Evolutionary conservation across 1,140 invertebrate species (phyloP).

Genomic region (Panagrolaimus sp.): DNA sequence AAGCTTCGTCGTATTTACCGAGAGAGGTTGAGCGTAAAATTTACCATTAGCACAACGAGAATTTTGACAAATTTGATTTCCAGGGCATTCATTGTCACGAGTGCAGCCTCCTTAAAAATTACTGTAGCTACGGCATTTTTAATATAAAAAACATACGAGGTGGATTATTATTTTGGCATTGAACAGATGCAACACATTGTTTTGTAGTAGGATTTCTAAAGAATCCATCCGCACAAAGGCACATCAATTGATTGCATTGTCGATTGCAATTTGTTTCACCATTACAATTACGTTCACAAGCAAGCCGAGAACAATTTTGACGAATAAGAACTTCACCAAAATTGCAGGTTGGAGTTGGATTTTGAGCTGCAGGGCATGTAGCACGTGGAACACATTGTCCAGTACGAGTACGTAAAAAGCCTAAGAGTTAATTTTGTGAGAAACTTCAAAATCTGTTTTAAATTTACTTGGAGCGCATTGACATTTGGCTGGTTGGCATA

Average conservation of each 20-base stretch:
- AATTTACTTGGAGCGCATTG: constrained; percentile 1
- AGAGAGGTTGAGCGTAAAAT: too few relatives aligned
- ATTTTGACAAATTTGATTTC: background rate
- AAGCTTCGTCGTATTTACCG: too few relatives aligned
- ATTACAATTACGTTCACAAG: constrained; percentile 1
- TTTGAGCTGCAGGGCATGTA: too few relatives aligned
- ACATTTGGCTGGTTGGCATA: background rate
- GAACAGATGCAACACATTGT: background rate
- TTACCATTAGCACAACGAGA: too few relatives aligned
- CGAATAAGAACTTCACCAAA: constrained; percentile 1
- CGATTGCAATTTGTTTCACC: background rate
- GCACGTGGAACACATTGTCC: too few relatives aligned
- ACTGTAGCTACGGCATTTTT: background rate
- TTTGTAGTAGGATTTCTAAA: background rate
- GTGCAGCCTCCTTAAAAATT: background rate
- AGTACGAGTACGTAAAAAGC: too few relatives aligned
- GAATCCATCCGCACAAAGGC: constrained; percentile 5
- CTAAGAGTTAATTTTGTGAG: too few relatives aligned
- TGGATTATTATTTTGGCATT: background rate
- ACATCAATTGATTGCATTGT: constrained; percentile 3
- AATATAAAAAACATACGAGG: background rate
- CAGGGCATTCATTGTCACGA: background rate
- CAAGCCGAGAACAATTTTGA: constrained; percentile 4
- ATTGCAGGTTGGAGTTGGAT: background rate
- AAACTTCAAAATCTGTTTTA: too few relatives aligned